A percentile compares a stretch with the other conserved stretches of the same genome.
Evolutionary conservation across 1,140 invertebrate species (phyloP).

Genomic region (Cydia splendana): DNA sequence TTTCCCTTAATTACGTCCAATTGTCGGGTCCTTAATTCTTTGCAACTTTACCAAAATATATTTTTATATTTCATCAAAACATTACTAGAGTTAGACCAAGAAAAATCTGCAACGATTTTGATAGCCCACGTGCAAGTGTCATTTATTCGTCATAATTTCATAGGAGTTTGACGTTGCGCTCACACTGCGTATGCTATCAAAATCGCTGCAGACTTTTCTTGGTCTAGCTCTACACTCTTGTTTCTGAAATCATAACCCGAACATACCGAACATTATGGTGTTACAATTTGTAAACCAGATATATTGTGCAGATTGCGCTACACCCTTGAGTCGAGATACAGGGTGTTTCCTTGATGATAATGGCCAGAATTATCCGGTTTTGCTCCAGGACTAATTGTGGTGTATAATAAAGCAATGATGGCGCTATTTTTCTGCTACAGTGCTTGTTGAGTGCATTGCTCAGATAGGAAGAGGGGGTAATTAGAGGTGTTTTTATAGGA

Average conservation of each 20-base stretch:
- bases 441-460: constrained; percentile 36
- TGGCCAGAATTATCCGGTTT: constrained; percentile 37
- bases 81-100: too few relatives aligned
- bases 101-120: too few relatives aligned
- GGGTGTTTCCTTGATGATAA: constrained; percentile 33
- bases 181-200: too few relatives aligned
- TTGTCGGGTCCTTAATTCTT: too few relatives aligned
- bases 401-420: constrained; percentile 69
- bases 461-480: not conserved
- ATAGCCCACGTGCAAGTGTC: too few relatives aligned
- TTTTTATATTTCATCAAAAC: too few relatives aligned
- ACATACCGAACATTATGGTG: not conserved
- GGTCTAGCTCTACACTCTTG: too few relatives aligned
- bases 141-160: too few relatives aligned
- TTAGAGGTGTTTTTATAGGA: not conserved
- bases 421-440: constrained; percentile 56
- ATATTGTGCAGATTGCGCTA: not conserved
- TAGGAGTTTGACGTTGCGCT: too few relatives aligned
- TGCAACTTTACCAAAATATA: too few relatives aligned
- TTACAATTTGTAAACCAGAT: constrained; percentile 4
- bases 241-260: not conserved
- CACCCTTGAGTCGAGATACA: constrained; percentile 1
- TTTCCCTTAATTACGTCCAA: too few relatives aligned
- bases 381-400: constrained; percentile 50
- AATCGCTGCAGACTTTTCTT: too few relatives aligned